A percentile compares a stretch with the other conserved stretches of the same genome.
Conservation (phyloP, 2,113 vertebrate species). For the Vireo altiloquus region DNA sequence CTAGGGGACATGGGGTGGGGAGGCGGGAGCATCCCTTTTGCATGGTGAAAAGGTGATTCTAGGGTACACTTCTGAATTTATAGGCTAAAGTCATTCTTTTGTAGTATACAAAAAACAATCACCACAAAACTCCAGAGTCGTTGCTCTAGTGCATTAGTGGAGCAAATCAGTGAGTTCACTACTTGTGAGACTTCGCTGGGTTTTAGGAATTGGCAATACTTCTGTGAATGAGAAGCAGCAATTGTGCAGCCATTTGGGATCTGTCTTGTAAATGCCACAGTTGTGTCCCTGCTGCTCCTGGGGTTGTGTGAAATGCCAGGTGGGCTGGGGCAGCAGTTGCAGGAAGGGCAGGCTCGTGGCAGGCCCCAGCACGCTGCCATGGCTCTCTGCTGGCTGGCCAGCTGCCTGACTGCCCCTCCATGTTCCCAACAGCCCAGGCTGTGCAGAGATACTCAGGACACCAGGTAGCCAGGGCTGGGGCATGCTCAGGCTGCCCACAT, state of each 20-base stretch:
- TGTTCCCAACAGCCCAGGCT: background rate
- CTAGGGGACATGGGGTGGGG: background rate
- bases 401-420: background rate
- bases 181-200: background rate
- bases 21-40: background rate
- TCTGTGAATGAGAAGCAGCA: background rate
- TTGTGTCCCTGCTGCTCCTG: background rate
- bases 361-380: background rate
- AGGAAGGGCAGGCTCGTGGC: background rate
- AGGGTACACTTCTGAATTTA: background rate
- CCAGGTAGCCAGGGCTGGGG: background rate
- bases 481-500: background rate
- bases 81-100: background rate
- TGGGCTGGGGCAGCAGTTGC: background rate
- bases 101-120: background rate
- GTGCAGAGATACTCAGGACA: background rate
- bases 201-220: background rate
- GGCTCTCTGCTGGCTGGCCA: background rate
- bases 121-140: background rate
- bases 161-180: background rate
- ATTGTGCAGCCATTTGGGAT: background rate
- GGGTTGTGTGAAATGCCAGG: background rate
- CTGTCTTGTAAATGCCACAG: background rate
- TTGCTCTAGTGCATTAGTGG: background rate
- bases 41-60: background rate